Evolutionary conservation across 2,888 invertebrate genomes (phyloP), one percentile per base, ranked within the genome.

Genomic region (Stratiomys singularior): DNA sequence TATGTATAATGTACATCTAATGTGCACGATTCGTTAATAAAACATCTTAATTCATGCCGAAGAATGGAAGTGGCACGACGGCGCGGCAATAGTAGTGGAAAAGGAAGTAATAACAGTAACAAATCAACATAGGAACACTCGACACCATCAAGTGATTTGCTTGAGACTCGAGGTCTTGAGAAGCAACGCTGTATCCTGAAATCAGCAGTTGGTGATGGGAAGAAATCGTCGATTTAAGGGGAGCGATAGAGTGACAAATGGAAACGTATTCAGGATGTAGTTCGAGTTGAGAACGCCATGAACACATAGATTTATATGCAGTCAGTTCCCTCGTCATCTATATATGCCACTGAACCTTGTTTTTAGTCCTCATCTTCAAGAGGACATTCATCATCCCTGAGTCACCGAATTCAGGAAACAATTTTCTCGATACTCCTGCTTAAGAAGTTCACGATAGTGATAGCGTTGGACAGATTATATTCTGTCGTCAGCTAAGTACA

Each of bases 121-220:
- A 72, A 72, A 72, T 72, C 72, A 72, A 72, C 72, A 72, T 30
- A 72, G 56, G 30, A 72, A 30, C 52, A 52, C 72, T 72, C 72
- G 72, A 72, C 72, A 72, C 72, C 72, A 56, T 72, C 72, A 72
- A 72, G 72, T 72, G 72, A 72, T 72, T 72, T 72, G 72, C 72
- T 72, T 72, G 56, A 7, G 15, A 52, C 5, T 46, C 23, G 23
- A 67, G 46, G 27, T 46, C 23, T 44, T 23, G 46, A 67, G 67
- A 23, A 46, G 44, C n/a, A 37, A 46, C 67, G 21, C 1, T 2
- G 67, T 2, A 67, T 67, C n/a, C 27, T 37, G 28, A 1, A 67
- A 44, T 67, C 18, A 30, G 21, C 11, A 21, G 18, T 44, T 67
- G 28, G 67, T 15, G 44, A 67, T 44, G 64, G n/a, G 23, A 64